phyloP scores from a whole-genome alignment of 2,797 vertebrate genomes.

The Thamnophis elegans region DNA sequence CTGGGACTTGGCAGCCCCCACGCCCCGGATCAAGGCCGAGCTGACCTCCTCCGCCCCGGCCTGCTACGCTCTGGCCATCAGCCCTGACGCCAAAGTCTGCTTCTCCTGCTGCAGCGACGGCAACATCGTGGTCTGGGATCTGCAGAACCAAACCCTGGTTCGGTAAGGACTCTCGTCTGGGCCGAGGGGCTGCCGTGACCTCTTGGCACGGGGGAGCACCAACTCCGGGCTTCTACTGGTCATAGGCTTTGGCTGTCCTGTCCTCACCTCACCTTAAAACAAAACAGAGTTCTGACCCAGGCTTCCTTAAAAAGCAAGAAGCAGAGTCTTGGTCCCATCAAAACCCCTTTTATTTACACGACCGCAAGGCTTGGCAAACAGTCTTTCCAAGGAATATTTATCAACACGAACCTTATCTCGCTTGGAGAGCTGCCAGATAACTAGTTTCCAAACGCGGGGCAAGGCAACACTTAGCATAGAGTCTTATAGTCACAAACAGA shows the following conservation, averaged over 20 bases:
- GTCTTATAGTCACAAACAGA: too few relatives aligned
- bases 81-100: conserved; percentile 81
- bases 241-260: not conserved
- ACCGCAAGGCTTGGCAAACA: too few relatives aligned
- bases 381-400: too few relatives aligned
- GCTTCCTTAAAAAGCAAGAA: too few relatives aligned
- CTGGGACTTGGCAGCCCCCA: conserved; percentile 80
- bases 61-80: conserved; percentile 81
- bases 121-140: conserved; percentile 82
- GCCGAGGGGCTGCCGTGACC: not conserved
- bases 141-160: conserved; percentile 69
- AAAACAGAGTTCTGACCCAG: too few relatives aligned
- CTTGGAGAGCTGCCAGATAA: too few relatives aligned
- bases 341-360: too few relatives aligned
- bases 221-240: not conserved
- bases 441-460: too few relatives aligned
- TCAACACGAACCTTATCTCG: too few relatives aligned
- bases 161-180: conserved; percentile 52
- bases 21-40: conserved; percentile 81
- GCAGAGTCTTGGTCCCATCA: too few relatives aligned
- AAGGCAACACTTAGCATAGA: too few relatives aligned
- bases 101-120: conserved; percentile 83
- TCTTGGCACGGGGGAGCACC: not conserved
- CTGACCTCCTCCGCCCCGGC: conserved; percentile 80
- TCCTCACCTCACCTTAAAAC: not conserved